Percentiles rank a stretch among this genome's conserved stretches.
Conservation (phyloP, 1,140 invertebrate genomes). For the Ruditapes philippinarum region DNA sequence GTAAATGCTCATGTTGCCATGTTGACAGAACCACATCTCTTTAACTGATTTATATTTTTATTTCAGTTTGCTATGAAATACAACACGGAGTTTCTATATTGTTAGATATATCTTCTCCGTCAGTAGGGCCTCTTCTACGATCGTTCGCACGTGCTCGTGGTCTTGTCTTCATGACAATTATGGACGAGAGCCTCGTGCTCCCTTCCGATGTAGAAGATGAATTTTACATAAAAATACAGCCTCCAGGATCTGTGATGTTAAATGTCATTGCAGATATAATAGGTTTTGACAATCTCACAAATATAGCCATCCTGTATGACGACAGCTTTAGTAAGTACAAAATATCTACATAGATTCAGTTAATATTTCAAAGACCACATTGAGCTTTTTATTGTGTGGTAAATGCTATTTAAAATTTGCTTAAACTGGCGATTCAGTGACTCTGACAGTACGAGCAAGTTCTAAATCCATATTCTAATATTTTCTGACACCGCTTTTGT, state of each 20-base stretch:
- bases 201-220: not conserved
- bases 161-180: constrained; percentile 27
- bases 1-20: not conserved
- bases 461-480: too few relatives aligned
- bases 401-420: too few relatives aligned
- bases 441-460: too few relatives aligned
- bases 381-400: too few relatives aligned
- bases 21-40: not conserved
- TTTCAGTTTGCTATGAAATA: constrained; percentile 44
- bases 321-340: constrained; percentile 50
- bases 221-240: constrained; percentile 34
- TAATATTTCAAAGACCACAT: too few relatives aligned
- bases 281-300: constrained; percentile 39
- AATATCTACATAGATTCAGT: too few relatives aligned
- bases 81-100: constrained; percentile 15
- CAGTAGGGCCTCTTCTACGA: constrained; percentile 20
- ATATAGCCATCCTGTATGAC: constrained; percentile 48
- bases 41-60: not conserved
- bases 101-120: constrained; percentile 7
- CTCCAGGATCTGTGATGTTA: constrained; percentile 32
- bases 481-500: too few relatives aligned
- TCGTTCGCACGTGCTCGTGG: constrained; percentile 48
- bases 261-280: constrained; percentile 49
- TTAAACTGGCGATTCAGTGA: too few relatives aligned
- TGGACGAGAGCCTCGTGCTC: not conserved